Conservation (phyloP, 2,888 invertebrate genomes). For the Cantharis nigra region DNA sequence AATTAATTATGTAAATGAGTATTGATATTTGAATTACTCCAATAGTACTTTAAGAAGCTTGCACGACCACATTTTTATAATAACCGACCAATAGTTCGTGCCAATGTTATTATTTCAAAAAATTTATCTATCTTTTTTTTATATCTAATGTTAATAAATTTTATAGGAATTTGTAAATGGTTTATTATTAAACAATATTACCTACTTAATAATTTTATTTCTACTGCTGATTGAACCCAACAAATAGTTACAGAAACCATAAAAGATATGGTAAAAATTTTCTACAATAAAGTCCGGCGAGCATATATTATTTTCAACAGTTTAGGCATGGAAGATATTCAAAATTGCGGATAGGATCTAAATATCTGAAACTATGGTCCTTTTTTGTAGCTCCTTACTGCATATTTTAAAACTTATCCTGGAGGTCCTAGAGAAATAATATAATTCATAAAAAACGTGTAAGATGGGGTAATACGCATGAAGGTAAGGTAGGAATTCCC, state of each 20-base stretch:
- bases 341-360: no score
- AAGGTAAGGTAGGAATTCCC: no score
- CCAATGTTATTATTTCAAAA: constrained; percentile 35
- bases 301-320: no score
- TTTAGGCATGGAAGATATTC: no score
- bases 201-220: neutral
- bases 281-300: no score
- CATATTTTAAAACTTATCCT: no score
- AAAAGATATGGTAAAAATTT: no score
- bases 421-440: no score
- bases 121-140: constrained; percentile 24
- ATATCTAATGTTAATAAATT: constrained; percentile 18
- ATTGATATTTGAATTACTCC: neutral
- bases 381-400: no score
- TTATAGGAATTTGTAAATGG: constrained; percentile 22
- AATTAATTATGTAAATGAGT: neutral
- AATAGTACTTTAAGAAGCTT: neutral
- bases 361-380: no score
- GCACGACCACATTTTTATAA: neutral
- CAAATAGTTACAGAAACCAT: neutral
- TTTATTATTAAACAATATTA: constrained; percentile 2
- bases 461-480: no score
- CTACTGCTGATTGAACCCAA: neutral
- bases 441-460: no score
- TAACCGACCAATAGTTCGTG: constrained; percentile 39